Base-by-base conservation (phyloP, 2,888 invertebrate genomes). In the Lottia scabra region DNA sequence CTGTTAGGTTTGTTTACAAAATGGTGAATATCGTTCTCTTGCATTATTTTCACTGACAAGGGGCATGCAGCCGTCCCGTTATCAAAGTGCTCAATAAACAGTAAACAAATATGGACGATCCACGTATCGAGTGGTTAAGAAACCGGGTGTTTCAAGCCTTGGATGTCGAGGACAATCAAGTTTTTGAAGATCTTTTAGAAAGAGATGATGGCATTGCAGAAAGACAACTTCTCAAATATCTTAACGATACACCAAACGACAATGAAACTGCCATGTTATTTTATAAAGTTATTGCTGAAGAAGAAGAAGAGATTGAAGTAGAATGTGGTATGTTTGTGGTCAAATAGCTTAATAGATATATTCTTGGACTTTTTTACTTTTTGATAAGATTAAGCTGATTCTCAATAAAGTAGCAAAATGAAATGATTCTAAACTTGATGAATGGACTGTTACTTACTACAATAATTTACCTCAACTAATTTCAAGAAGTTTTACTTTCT, bases 121-220 rank as follows among this genome's bases (percentile, higher is more conserved):
- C 87, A 46, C 76, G 89, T 70, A 87, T 89, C 46, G 88, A 88
- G 72, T 90, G 89, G 89, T 80, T 90, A n/a, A 77, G 87, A 65
- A 85, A 89, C 68, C 81, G 86, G 69, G 87, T 88, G 4, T 86
- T 83, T 77, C 77, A 81, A 27, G 87, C 86, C 27, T 80, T 90
- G 15, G 84, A 87, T 64, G 85, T 90, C 5, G 77, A 81, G 64
- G 88, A 88, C 68, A 63, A 74, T 23, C 85, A 85, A 26, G 87
- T 89, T 38, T 90, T 90, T 78, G 88, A 89, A 66, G 89, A 90
- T 69, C 82, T 90, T 63, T 71, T 90, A 19, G 88, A 89, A 68
- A 72, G 89, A 69, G 87, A 89, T 70, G 89, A 90, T 75, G 88
- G 88, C 5, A 82, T 85, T 65, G 82, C 81, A 65, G 90, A 90